Conservation (phyloP, 2,113 vertebrate genomes). For the Cacatua alba region DNA sequence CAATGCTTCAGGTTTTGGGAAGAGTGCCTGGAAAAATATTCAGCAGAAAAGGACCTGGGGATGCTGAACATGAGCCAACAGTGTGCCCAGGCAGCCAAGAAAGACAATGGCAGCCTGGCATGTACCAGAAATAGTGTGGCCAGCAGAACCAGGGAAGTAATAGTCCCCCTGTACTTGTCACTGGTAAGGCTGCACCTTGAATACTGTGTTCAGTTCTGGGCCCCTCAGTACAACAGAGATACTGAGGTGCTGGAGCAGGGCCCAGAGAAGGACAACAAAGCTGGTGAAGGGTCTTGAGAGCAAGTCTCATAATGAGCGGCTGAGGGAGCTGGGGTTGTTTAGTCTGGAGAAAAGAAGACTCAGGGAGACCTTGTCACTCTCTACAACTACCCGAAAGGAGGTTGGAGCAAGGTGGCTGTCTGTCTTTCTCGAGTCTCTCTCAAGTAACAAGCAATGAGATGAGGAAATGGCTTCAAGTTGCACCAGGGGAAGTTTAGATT, state of each 20-base stretch:
- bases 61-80: not conserved
- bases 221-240: not conserved
- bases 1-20: not conserved
- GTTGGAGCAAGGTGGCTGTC: not conserved
- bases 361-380: not conserved
- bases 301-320: not conserved
- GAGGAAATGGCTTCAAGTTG: not conserved
- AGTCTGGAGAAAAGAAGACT: not conserved
- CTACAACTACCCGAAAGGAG: too few relatives aligned
- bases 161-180: not conserved
- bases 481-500: not conserved
- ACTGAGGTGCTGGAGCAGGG: not conserved
- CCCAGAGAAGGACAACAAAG: not conserved
- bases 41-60: not conserved
- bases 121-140: not conserved
- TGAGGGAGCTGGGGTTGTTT: not conserved
- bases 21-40: not conserved
- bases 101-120: not conserved
- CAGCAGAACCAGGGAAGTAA: not conserved
- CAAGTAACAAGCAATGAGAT: not conserved
- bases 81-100: not conserved
- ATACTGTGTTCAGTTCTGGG: accelerated
- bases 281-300: not conserved
- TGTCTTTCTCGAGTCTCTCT: not conserved
- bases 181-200: accelerated